Evolutionary conservation across 2,113 vertebrate species (phyloP), one percentile per base, ranked within the genome.

Genomic region (Colaptes auratus): DNA sequence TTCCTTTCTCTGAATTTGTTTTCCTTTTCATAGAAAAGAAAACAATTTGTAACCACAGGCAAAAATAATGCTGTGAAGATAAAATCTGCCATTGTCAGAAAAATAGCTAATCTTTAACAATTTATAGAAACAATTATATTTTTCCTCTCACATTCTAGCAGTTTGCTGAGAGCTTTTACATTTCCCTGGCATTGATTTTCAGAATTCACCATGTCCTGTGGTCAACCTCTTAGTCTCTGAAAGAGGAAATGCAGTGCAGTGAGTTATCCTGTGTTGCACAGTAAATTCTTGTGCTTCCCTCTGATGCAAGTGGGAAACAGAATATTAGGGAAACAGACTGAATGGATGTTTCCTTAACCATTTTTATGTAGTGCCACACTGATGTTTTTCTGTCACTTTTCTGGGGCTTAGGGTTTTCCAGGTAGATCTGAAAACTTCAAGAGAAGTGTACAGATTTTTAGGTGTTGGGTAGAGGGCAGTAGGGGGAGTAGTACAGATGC

Each of bases 401-500:
- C 8, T 59, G 12, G 6, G 36, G 74, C 8, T 59, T 89, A n/a
- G 10, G 10, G 15, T 87, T 73, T 85, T 56, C 31, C 56, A 25
- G 2, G 0, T 65, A 44, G 18, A 50, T 46, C 27, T 73, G 63
- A 61, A 59, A 85, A 42, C 14, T 80, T 83, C 7, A 71, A 56
- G 33, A 78, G 48, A 21, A 28, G 3, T 18, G 50, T 55, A 52
- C 15, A 71, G 11, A 18, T 66, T 86, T 93, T 77, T 70, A 60
- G 30, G 23, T 0, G 4, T 1, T 1, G 10, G 4, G 15, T 4
- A 10, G 3, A 35, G 21, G 23, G 48, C 67, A 71, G 4, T 55
- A 25, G 4, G 9, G 3, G 30, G 18, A 28, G 52, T 71, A 81
- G 5, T 55, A 25, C 8, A 64, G 5, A 31, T 30, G 33, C n/a